Base-by-base conservation (phyloP, 2,113 vertebrate genomes). In the Andinoacara biseriatus region DNA sequence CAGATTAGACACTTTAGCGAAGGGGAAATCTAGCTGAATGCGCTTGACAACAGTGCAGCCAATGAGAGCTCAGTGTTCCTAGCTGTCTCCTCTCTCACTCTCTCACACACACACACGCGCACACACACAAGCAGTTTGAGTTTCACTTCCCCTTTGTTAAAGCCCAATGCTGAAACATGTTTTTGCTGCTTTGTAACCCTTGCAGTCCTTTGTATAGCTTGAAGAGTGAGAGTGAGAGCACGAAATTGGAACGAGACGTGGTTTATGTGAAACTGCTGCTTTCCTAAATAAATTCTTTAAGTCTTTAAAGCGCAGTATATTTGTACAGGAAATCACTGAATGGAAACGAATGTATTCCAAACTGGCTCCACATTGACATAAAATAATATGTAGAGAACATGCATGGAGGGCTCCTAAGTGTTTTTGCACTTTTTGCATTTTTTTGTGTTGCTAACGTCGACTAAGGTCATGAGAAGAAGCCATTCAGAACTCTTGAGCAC, bases 71-170 rank as follows among this genome's bases (percentile, higher is more conserved):
- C 14, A 7, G 74, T 85, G 86, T 91, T 85, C 87, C 83, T 80
- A 85, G 87, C 87, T 90, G 87, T 74, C 86, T 38, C 8, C 33
- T 35, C 33, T 35, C 33, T 35, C 33, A 7, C 33, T 35, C 33
- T 35, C 33, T 7, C 7, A 35, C 80, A 72, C 24, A 1, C 22
- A 52, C 63, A 75, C 5, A 59, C 74, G 60, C 76, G 74, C 63
- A 20, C 78, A 72, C 80, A 72, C 58, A 52, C 85, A 46, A 80
- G 80, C 40, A 76, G 84, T 74, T 91, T 85, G 62, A 74, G 63
- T 91, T 93, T 89, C 76, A 90, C 87, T 94, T 94, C 93, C 91
- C 14, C 78, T 89, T 93, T 91, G 86, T 90, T 90, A 60, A 26
- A 24, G 35, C 24, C 18, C 75, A 59, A 62, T 74, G 79, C 81